Conservation (phyloP, 2,888 invertebrate species). For the Anorthoa munda region DNA sequence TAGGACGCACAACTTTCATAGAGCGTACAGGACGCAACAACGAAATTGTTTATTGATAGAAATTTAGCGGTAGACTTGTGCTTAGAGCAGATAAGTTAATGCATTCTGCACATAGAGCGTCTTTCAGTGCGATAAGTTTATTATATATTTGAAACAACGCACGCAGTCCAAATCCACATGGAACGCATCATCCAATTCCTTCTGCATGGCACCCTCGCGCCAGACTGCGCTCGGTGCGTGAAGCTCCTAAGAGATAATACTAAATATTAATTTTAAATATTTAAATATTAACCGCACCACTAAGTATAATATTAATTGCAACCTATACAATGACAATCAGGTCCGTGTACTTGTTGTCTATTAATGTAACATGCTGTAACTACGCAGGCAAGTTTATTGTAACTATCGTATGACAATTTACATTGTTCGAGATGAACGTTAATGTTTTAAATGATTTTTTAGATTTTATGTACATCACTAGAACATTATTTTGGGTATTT, state of each 20-base stretch:
- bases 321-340: constrained; percentile 68
- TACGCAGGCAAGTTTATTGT: constrained; percentile 69
- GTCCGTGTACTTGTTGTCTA: constrained; percentile 62
- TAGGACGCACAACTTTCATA: constrained; percentile 2
- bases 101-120: constrained; percentile 43
- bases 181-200: constrained; percentile 69
- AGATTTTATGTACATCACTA: constrained; percentile 54
- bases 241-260: constrained; percentile 68
- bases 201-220: constrained; percentile 69
- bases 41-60: constrained; percentile 18
- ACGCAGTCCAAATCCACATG: constrained; percentile 69
- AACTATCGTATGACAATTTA: constrained; percentile 47
- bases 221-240: constrained; percentile 69
- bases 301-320: constrained; percentile 57
- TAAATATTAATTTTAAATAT: constrained; percentile 60
- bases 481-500: neutral
- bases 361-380: constrained; percentile 71
- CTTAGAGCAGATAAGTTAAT: constrained; percentile 12
- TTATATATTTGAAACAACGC: constrained; percentile 67
- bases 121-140: constrained; percentile 61
- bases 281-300: constrained; percentile 56
- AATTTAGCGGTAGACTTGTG: neutral
- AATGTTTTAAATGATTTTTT: constrained; percentile 25
- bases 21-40: constrained; percentile 9
- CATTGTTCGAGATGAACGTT: constrained; percentile 34